Percentiles rank a stretch among this genome's conserved stretches.
phyloP scores from a whole-genome alignment of 37 sponge, comb jelly and placozoan genomes.

The Theonella swinhoei region DNA sequence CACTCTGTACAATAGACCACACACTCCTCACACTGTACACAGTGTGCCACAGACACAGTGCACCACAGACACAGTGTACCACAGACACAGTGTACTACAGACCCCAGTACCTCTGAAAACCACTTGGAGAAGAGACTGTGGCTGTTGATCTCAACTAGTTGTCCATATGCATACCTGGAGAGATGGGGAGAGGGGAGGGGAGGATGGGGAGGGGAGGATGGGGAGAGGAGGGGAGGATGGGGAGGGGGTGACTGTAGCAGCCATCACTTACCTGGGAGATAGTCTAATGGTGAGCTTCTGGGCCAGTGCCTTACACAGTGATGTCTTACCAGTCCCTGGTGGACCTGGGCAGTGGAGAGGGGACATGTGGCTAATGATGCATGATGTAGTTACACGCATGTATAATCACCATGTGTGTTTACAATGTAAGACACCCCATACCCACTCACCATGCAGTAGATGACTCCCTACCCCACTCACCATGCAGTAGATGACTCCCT shows the following conservation, averaged over 20 bases:
- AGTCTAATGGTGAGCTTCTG: conserved; percentile 95
- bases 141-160: conserved; percentile 98
- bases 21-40: no score
- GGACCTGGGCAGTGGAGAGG: conserved; percentile 64
- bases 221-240: no score
- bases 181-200: no score
- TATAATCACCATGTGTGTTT: no score
- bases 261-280: conserved; percentile 57
- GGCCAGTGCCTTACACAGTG: conserved; percentile 95
- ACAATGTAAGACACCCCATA: no score
- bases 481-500: conserved; percentile 91
- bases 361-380: neutral
- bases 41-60: no score
- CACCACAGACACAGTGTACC: no score
- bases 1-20: no score
- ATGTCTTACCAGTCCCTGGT: conserved; percentile 98
- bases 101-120: conserved; percentile 92
- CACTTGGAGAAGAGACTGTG: conserved; percentile 99
- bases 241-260: no score
- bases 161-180: conserved; percentile 87
- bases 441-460: conserved; percentile 83
- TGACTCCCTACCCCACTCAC: no score
- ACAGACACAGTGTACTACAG: neutral
- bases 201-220: no score
- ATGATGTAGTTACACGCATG: no score